Evolutionary conservation across 2,113 vertebrate species (phyloP), one percentile per base, ranked within the genome.

Genomic region (Morone saxatilis): DNA sequence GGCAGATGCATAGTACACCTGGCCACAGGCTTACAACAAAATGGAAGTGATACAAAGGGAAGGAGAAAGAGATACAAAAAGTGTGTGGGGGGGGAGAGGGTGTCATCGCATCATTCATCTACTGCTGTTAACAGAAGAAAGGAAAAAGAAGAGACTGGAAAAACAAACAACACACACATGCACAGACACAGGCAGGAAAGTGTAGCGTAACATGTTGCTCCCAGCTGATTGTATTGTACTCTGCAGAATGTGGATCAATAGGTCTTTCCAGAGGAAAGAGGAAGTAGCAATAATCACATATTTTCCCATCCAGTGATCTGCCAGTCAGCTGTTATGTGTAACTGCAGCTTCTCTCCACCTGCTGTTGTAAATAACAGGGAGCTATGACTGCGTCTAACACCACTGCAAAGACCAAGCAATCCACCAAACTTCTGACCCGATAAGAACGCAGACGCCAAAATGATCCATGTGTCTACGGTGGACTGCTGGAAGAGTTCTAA

Each of bases 201-300:
- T 71, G 81, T 83, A 57, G 78, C 0, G 16, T 71, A 65, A 67
- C 68, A 53, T 81, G 77, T 72, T 38, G 75, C 78, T 86, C 61
- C 9, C 8, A 72, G 66, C 61, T 67, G 54, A 87, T 83, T 22
- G 66, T 79, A 86, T 71, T 71, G 70, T 20, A 56, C 59, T 41
- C n/a, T 36, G 66, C 59, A 67, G 25, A 40, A 57, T 68, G 71
- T 53, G 45, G 67, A 87, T 92, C 86, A 84, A 92, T 91, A 65
- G 60, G 66, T 82, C 31, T 91, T 91, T 88, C 81, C 76, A 76
- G 50, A 61, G 74, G 0, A 31, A 31, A 74, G 61, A 69, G 88
- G 67, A 89, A 75, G 80, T 43, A 11, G 67, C 47, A 25, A 4
- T 75, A 65, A 70, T 76, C 70, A 78, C 62, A 70, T 76, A 69